phyloP scores from a whole-genome alignment of 2,113 vertebrate genomes.

The Sinosuthora webbiana region DNA sequence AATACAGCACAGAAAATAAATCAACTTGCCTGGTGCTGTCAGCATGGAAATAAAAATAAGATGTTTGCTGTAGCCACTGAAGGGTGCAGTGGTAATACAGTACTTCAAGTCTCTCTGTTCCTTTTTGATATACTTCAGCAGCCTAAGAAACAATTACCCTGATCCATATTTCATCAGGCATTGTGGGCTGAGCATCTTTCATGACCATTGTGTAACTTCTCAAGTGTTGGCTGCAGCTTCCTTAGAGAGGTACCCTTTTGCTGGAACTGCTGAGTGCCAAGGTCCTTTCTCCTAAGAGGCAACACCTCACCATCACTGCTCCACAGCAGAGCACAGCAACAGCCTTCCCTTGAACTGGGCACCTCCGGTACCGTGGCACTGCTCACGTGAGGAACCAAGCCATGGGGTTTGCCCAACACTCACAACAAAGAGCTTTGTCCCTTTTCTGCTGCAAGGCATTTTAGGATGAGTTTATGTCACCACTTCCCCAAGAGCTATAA shows the following conservation, averaged over 20 bases:
- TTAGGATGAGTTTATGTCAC: background rate
- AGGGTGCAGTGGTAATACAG: slow-evolving; percentile 8
- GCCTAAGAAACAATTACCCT: background rate
- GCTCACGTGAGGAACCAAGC: background rate
- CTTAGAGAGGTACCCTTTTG: background rate
- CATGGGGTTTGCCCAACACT: background rate
- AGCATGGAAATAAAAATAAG: slow-evolving; percentile 38
- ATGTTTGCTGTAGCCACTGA: background rate
- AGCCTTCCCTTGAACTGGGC: background rate
- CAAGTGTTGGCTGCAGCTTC: background rate
- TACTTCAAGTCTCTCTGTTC: background rate
- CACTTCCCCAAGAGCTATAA: background rate
- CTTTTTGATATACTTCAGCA: background rate
- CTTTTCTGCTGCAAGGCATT: background rate
- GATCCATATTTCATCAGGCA: slow-evolving; percentile 24
- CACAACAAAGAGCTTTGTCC: background rate
- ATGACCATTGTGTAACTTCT: background rate
- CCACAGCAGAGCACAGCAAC: fast-evolving
- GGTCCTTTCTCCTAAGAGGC: background rate
- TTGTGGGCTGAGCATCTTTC: background rate
- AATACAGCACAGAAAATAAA: slow-evolving; percentile 25
- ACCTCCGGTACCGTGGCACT: fast-evolving
- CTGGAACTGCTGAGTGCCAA: background rate
- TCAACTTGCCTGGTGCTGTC: slow-evolving; percentile 8
- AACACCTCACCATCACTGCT: background rate